Percentiles rank a stretch among this genome's conserved stretches.
Evolutionary conservation across 1,140 invertebrate genomes (phyloP).

Genomic region (Halesus radiatus): DNA sequence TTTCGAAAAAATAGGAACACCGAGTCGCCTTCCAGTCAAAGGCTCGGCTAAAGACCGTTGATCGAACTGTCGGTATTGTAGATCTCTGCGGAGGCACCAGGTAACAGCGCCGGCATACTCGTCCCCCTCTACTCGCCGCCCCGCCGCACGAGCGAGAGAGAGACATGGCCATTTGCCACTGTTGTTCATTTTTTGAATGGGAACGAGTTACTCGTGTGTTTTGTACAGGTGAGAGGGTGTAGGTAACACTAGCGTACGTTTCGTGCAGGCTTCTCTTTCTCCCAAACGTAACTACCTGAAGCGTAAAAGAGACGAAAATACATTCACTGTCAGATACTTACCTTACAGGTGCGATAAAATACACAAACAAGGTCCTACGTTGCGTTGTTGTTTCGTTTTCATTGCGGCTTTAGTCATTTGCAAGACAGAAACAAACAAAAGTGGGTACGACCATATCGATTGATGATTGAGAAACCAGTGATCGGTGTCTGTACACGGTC

Average conservation of each 20-base stretch:
- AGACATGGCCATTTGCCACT: conserved; percentile 1
- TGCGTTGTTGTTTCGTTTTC: background rate
- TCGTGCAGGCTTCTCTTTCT: conserved; percentile 10
- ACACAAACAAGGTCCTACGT: background rate
- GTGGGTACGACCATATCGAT: background rate
- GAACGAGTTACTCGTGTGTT: conserved; percentile 33
- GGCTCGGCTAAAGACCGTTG: conserved; percentile 54
- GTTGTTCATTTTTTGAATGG: conserved; percentile 37
- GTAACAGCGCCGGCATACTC: background rate
- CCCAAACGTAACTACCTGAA: background rate
- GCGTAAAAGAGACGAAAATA: background rate
- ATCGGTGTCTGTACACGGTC: conserved; percentile 10
- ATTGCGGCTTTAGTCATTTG: background rate
- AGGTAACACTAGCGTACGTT: conserved; percentile 19
- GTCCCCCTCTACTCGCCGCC: background rate
- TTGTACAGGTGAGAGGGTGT: conserved; percentile 40
- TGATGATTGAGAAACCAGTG: conserved; percentile 29
- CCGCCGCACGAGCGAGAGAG: background rate
- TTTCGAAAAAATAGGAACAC: conserved; percentile 49
- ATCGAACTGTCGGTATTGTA: conserved; percentile 54
- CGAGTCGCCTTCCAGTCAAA: conserved; percentile 48
- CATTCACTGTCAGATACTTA: conserved; percentile 33
- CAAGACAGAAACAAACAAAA: conserved; percentile 4
- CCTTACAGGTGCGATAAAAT: conserved; percentile 32
- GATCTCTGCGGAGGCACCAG: conserved; percentile 42